These are phyloP conservation scores for Heterodera carotae DNA, from an alignment of 1,140 invertebrate species.

Conservation along the genomic window DNA sequence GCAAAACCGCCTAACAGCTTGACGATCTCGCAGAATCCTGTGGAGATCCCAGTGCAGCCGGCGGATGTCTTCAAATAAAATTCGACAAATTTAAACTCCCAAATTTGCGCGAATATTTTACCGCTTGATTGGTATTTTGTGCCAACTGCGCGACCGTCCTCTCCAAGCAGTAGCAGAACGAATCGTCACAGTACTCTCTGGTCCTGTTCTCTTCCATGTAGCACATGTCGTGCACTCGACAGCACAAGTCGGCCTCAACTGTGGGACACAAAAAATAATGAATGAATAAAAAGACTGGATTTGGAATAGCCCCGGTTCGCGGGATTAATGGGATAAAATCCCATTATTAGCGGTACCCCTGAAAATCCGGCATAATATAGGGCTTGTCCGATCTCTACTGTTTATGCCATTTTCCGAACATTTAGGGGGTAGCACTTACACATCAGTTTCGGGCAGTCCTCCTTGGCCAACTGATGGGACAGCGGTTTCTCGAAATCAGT, in stretches of 20 bases:
- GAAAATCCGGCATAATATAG: too few species aligned
- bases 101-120: not conserved
- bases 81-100: not conserved
- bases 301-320: conserved; percentile 22
- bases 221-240: conserved; percentile 35
- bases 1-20: conserved; percentile 36
- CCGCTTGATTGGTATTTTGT: conserved; percentile 7
- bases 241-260: conserved; percentile 40
- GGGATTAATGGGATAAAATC: conserved; percentile 24
- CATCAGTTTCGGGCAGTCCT: conserved; percentile 34
- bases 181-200: conserved; percentile 26
- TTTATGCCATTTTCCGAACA: too few species aligned
- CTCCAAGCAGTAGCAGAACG: conserved; percentile 38
- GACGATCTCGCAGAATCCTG: conserved; percentile 34
- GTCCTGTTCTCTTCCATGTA: conserved; percentile 37
- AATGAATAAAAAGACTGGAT: conserved; percentile 30
- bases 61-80: not conserved
- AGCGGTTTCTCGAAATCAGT: conserved; percentile 32
- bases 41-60: conserved; percentile 25
- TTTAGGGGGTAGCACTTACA: too few species aligned
- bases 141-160: conserved; percentile 17
- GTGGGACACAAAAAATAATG: not conserved
- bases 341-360: conserved; percentile 33
- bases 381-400: too few species aligned
- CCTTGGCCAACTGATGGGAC: conserved; percentile 34